phyloP scores from a whole-genome alignment of 1,140 invertebrate genomes.

The Gonioctena quinquepunctata region DNA sequence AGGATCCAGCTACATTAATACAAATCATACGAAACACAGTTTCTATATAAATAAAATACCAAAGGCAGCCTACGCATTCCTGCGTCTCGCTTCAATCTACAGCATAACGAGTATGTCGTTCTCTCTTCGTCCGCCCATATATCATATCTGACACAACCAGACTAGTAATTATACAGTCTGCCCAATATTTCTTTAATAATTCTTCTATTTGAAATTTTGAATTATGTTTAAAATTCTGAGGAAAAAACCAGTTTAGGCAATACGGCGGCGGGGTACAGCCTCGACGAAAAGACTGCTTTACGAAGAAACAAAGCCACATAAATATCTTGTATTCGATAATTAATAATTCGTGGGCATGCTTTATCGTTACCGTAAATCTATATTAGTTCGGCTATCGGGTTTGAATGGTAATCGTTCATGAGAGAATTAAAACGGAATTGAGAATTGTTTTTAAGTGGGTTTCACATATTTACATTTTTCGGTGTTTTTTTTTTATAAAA shows the following conservation, averaged over 20 bases:
- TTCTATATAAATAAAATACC: conserved; percentile 25
- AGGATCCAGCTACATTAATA: conserved; percentile 19
- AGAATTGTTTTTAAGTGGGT: not conserved
- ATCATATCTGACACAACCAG: conserved; percentile 25
- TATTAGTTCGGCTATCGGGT: conserved; percentile 20
- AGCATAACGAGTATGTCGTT: not conserved
- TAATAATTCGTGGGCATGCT: conserved; percentile 18
- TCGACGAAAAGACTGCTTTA: conserved; percentile 2
- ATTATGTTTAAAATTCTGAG: conserved; percentile 24
- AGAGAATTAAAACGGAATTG: not conserved
- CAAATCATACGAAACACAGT: conserved; percentile 21
- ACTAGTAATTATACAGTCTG: conserved; percentile 27
- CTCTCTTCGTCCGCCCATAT: conserved; percentile 16
- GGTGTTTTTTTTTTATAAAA: not conserved
- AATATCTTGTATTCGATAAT: conserved; percentile 21
- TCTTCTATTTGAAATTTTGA: conserved; percentile 26
- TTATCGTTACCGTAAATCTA: conserved; percentile 21
- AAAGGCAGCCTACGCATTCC: conserved; percentile 13
- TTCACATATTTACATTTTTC: not conserved
- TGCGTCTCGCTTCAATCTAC: not conserved
- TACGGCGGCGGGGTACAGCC: conserved; percentile 15
- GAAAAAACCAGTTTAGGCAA: conserved; percentile 22
- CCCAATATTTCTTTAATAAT: conserved; percentile 27
- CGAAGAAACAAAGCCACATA: conserved; percentile 18
- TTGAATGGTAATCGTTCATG: conserved; percentile 16